Conservation (phyloP, 1,140 invertebrate genomes). For the Drosophila aff. region DNA sequence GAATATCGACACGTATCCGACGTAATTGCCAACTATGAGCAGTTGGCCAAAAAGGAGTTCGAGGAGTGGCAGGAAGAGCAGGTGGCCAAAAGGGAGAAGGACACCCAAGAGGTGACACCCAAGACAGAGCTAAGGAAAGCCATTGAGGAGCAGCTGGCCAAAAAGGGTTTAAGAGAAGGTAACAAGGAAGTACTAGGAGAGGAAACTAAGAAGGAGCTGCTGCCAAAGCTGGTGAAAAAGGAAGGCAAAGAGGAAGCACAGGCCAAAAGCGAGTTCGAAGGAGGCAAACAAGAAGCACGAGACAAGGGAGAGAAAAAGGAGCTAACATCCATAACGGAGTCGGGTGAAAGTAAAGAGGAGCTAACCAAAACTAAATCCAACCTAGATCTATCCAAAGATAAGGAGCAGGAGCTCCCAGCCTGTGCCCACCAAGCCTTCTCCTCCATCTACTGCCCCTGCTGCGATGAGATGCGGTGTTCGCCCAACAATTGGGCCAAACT, state of each 20-base stretch:
- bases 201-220: not conserved
- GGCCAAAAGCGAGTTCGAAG: not conserved
- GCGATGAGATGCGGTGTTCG: conserved; percentile 60
- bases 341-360: not conserved
- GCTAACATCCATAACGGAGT: not conserved
- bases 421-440: conserved; percentile 18
- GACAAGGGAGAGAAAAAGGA: not conserved
- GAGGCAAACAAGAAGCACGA: not conserved
- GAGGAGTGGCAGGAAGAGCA: conserved; percentile 45
- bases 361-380: not conserved
- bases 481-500: conserved; percentile 70
- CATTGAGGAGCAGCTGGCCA: conserved; percentile 23
- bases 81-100: conserved; percentile 16
- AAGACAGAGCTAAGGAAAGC: conserved; percentile 29
- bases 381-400: not conserved
- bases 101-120: not conserved
- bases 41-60: conserved; percentile 57
- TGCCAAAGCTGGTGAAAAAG: not conserved
- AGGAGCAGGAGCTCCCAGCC: not conserved
- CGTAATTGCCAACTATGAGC: conserved; percentile 78
- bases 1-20: conserved; percentile 70
- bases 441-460: conserved; percentile 55
- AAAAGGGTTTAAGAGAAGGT: not conserved
- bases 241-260: not conserved
- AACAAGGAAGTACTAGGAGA: not conserved